Evolutionary conservation across 2,797 vertebrate genomes (phyloP).

Genomic region (Pangasius djambal): DNA sequence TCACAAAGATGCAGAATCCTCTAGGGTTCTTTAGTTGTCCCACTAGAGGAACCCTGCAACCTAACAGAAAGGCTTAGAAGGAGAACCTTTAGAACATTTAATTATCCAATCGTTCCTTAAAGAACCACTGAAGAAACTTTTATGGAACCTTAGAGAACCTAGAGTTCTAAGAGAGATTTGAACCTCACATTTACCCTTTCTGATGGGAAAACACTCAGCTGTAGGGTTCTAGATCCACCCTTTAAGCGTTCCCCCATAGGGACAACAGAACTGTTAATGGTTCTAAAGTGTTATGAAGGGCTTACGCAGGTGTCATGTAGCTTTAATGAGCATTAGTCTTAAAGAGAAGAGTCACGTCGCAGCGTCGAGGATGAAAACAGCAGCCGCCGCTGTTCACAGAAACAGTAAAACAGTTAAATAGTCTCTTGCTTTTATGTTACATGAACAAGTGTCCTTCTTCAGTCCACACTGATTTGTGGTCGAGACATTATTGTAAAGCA

Average conservation of each 20-base stretch:
- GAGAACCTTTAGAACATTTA: not conserved
- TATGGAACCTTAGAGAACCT: not conserved
- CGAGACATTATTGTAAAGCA: not conserved
- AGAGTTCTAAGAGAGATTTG: too few relatives aligned
- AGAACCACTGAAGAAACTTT: not conserved
- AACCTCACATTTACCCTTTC: not conserved
- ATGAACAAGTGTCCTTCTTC: not conserved
- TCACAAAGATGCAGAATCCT: not conserved
- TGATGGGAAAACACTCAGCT: not conserved
- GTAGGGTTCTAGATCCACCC: not conserved
- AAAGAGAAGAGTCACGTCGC: not conserved
- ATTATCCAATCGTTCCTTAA: not conserved
- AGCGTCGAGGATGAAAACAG: too few relatives aligned
- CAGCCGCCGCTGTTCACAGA: too few relatives aligned
- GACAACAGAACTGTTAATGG: not conserved
- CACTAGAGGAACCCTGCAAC: not conserved
- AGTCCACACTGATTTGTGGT: not conserved
- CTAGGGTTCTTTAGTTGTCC: not conserved
- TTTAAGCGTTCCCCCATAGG: not conserved
- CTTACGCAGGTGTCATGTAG: not conserved
- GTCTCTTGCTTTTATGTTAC: not conserved
- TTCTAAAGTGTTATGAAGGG: not conserved
- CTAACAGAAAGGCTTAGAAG: not conserved
- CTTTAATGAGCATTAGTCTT: not conserved
- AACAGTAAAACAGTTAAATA: too few relatives aligned